Percentiles rank a stretch among this genome's conserved stretches.
phyloP scores from a whole-genome alignment of 2,888 invertebrate species.

The Andrena chrysosceles region DNA sequence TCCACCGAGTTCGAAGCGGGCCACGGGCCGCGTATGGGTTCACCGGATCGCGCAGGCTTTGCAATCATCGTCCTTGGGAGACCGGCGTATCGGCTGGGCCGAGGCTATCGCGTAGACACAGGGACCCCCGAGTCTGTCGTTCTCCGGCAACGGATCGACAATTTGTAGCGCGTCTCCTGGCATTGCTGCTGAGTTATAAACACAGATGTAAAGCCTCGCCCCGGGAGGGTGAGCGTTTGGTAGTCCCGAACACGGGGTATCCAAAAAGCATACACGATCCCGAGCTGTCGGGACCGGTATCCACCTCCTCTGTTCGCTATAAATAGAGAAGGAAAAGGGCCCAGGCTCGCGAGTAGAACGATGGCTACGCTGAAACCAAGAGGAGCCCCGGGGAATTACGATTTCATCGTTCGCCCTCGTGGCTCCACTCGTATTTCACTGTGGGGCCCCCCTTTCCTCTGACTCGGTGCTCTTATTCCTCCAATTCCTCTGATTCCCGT shows the following conservation, averaged over 20 bases:
- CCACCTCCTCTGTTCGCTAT: constrained; percentile 13
- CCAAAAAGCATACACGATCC: constrained; percentile 34
- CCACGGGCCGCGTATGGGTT: constrained; percentile 18
- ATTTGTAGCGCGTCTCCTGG: constrained; percentile 56
- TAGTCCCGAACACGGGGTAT: constrained; percentile 48
- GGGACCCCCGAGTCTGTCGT: constrained; percentile 12
- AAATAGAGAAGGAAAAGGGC: constrained; percentile 40
- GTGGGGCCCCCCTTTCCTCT: neutral
- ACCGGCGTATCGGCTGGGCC: neutral
- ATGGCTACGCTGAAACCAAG: constrained; percentile 30
- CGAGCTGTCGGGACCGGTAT: constrained; percentile 16
- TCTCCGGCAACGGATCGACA: constrained; percentile 26
- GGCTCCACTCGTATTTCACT: constrained; percentile 33
- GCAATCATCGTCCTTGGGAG: constrained; percentile 57
- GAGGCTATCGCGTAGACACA: neutral
- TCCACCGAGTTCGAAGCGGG: constrained; percentile 50
- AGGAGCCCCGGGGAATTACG: constrained; percentile 44
- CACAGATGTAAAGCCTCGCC: constrained; percentile 45
- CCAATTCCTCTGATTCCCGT: neutral
- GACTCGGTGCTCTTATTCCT: constrained; percentile 7
- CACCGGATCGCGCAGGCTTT: constrained; percentile 68
- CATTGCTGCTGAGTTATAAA: constrained; percentile 48
- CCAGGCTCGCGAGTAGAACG: constrained; percentile 10
- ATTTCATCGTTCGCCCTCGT: constrained; percentile 35
- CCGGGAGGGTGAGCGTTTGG: constrained; percentile 28